phyloP scores from a whole-genome alignment of 2,888 invertebrate genomes.

The Gymnosoma rotundatum region DNA sequence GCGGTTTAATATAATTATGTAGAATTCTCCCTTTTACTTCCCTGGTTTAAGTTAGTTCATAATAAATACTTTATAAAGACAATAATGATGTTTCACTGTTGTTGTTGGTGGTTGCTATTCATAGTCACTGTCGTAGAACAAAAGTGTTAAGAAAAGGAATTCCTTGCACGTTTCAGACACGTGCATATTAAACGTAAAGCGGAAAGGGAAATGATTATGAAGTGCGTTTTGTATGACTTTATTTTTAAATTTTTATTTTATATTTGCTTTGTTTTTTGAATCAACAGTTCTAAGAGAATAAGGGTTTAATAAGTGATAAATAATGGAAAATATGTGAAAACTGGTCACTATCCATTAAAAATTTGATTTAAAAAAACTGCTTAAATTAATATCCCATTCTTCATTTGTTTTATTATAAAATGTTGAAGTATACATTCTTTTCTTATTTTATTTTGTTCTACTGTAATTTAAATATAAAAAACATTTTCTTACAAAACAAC shows the following conservation, averaged over 20 bases:
- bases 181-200: constrained; percentile 73
- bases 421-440: not conserved
- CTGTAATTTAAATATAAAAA: constrained; percentile 36
- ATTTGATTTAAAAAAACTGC: not conserved
- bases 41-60: constrained; percentile 25
- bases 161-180: constrained; percentile 79
- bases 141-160: constrained; percentile 77
- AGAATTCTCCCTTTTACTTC: constrained; percentile 2
- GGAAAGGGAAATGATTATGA: constrained; percentile 74
- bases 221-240: constrained; percentile 71
- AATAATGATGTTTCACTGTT: constrained; percentile 32
- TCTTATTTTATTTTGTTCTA: not conserved
- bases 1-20: too few species aligned
- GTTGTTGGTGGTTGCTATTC: constrained; percentile 22
- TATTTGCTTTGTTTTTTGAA: constrained; percentile 5
- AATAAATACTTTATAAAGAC: constrained; percentile 56
- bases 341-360: constrained; percentile 13
- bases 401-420: not conserved
- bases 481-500: constrained; percentile 1
- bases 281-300: constrained; percentile 29
- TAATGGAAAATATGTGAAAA: constrained; percentile 31
- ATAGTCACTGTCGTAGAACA: constrained; percentile 39
- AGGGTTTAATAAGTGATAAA: constrained; percentile 17
- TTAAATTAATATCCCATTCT: not conserved
- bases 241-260: constrained; percentile 5